phyloP scores from a whole-genome alignment of 2,888 invertebrate genomes.

The Caenorhabditis doughertyi region DNA sequence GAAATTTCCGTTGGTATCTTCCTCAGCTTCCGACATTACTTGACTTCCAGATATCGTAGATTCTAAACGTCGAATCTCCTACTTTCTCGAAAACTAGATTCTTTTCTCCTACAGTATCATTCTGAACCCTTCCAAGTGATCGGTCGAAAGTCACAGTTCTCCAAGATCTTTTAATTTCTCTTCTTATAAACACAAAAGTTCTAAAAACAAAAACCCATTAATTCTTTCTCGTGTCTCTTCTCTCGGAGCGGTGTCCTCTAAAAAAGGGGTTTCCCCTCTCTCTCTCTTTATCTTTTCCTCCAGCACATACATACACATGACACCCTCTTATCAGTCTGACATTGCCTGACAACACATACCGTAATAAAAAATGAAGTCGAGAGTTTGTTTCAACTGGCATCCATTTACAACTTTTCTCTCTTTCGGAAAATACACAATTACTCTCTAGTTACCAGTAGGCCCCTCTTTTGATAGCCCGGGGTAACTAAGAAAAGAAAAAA shows the following conservation, averaged over 20 bases:
- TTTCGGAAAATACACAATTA: not conserved
- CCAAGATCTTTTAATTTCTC: not conserved
- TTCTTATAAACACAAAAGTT: not conserved
- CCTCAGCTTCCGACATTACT: too few relatives aligned
- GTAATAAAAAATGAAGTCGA: slow-evolving; percentile 12
- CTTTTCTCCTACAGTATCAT: not conserved
- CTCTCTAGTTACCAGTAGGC: not conserved
- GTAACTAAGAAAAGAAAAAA: too few relatives aligned
- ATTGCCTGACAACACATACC: slow-evolving; percentile 10
- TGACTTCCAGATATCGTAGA: too few relatives aligned
- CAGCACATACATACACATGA: not conserved
- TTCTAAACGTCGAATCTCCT: too few relatives aligned
- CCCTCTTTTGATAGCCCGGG: not conserved
- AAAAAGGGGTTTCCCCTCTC: slow-evolving; percentile 14
- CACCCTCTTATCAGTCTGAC: slow-evolving; percentile 9
- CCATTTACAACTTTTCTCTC: not conserved
- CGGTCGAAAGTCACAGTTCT: not conserved
- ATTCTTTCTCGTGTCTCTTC: not conserved
- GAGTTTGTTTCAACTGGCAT: not conserved
- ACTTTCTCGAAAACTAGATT: too few relatives aligned
- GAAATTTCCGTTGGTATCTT: too few relatives aligned
- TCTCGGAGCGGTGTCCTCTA: slow-evolving; percentile 2
- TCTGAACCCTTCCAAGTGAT: not conserved
- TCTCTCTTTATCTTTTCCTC: not conserved
- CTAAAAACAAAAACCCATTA: not conserved